Conservation (phyloP, 2,888 invertebrate genomes). For the Xiphydria camelus region DNA sequence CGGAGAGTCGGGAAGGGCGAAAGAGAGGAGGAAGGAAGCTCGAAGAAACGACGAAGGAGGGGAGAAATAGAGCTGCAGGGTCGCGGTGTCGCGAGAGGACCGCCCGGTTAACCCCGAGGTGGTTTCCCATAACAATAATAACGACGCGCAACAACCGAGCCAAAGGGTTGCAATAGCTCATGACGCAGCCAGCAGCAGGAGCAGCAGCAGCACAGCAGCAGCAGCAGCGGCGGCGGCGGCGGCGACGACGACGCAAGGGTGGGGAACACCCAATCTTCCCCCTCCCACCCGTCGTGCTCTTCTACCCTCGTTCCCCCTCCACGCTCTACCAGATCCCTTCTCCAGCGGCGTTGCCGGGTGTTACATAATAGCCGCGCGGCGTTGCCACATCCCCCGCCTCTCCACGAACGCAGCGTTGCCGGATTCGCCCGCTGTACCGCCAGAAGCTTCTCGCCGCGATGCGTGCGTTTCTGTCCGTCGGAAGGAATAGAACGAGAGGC, state of each 20-base stretch:
- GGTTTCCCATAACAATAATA: conserved; percentile 24
- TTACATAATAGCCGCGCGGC: conserved; percentile 52
- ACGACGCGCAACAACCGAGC: conserved; percentile 4
- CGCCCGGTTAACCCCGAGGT: too few species aligned
- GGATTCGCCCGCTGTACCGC: conserved; percentile 14
- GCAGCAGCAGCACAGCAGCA: too few species aligned
- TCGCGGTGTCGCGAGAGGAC: too few species aligned
- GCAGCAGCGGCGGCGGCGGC: conserved; percentile 16
- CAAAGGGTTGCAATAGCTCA: conserved; percentile 50
- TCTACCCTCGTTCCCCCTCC: conserved; percentile 22
- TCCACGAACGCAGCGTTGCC: conserved; percentile 38
- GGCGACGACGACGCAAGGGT: conserved; percentile 6
- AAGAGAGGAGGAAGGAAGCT: too few species aligned
- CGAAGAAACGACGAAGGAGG: too few species aligned
- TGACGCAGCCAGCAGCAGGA: conserved; percentile 37
- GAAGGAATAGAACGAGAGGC: too few species aligned
- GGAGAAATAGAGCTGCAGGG: too few species aligned
- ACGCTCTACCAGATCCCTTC: too few species aligned
- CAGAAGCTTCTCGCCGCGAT: too few species aligned
- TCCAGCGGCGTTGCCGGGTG: conserved; percentile 53
- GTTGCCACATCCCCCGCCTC: conserved; percentile 18
- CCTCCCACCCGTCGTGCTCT: conserved; percentile 26
- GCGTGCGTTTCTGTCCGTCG: too few species aligned
- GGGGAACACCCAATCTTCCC: conserved; percentile 3
- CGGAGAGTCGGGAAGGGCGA: too few species aligned